Conservation (phyloP, 2,113 vertebrate species). For the Urocitellus parryii region DNA sequence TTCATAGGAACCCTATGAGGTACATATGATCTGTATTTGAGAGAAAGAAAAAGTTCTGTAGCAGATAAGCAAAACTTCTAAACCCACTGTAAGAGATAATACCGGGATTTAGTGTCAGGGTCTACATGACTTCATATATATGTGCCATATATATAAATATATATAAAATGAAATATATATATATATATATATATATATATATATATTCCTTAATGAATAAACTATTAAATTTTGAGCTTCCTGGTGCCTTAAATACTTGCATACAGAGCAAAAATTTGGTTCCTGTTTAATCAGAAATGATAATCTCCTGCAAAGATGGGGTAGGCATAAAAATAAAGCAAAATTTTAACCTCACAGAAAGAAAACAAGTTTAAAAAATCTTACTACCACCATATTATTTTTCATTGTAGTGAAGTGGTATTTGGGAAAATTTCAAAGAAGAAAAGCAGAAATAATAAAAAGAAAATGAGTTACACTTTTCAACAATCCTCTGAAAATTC, state of each 20-base stretch:
- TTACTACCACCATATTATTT: background rate
- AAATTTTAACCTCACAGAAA: background rate
- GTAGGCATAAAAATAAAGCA: background rate
- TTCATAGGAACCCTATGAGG: background rate
- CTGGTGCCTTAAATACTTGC: background rate
- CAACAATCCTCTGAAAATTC: background rate
- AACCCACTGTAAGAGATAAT: background rate
- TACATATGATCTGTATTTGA: background rate
- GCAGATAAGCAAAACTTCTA: background rate
- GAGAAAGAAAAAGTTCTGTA: background rate
- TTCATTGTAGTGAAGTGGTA: background rate
- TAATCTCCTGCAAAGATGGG: background rate
- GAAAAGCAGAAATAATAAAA: background rate
- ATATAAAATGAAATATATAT: background rate
- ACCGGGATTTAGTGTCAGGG: background rate
- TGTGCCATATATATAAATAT: background rate
- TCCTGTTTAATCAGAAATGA: background rate
- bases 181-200: too few relatives aligned
- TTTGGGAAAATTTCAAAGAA: background rate
- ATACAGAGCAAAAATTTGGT: background rate
- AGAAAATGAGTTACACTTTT: background rate
- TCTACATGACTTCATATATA: background rate
- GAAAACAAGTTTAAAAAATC: background rate
- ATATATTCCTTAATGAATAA: background rate
- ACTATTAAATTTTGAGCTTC: background rate